A percentile compares a stretch with the other conserved stretches of the same genome.
phyloP scores from a whole-genome alignment of 2,113 vertebrate species.

The Orycteropus afer region DNA sequence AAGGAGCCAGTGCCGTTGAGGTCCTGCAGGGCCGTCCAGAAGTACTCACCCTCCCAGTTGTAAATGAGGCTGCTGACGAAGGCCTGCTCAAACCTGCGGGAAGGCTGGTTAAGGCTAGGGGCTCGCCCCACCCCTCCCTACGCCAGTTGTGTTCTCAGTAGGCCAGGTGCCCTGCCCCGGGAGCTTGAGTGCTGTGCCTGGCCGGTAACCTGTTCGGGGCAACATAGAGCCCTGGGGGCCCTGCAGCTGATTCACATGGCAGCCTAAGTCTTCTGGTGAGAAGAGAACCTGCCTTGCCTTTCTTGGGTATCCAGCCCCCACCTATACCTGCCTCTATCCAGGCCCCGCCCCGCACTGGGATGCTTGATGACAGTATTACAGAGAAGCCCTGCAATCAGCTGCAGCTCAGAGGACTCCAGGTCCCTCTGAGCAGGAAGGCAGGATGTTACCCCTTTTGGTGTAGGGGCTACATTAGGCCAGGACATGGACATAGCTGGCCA shows the following conservation, averaged over 20 bases:
- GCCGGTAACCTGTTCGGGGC: background rate
- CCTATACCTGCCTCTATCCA: background rate
- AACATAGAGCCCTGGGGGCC: background rate
- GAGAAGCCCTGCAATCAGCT: background rate
- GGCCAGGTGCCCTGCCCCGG: rapidly evolving
- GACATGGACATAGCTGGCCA: background rate
- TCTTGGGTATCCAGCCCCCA: background rate
- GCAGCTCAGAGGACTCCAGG: background rate
- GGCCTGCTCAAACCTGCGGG: constrained; percentile 94
- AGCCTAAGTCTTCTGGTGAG: background rate
- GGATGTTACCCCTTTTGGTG: background rate
- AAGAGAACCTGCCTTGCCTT: background rate
- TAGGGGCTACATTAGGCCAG: background rate
- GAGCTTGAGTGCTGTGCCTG: background rate
- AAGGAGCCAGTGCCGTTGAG: constrained; percentile 89
- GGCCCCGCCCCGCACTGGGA: background rate
- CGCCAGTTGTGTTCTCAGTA: background rate
- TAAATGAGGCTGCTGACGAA: constrained; percentile 95
- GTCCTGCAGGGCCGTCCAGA: constrained; percentile 94
- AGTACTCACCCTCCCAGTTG: constrained; percentile 88
- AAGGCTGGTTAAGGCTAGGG: background rate
- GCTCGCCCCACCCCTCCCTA: rapidly evolving
- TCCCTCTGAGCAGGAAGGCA: background rate
- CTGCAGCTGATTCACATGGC: background rate
- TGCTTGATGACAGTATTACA: background rate